A percentile compares a stretch with the other conserved stretches of the same genome.
These are phyloP conservation scores for Apistogramma diplotaenia DNA, from an alignment of 2,113 vertebrate species.

Conservation along the genomic window DNA sequence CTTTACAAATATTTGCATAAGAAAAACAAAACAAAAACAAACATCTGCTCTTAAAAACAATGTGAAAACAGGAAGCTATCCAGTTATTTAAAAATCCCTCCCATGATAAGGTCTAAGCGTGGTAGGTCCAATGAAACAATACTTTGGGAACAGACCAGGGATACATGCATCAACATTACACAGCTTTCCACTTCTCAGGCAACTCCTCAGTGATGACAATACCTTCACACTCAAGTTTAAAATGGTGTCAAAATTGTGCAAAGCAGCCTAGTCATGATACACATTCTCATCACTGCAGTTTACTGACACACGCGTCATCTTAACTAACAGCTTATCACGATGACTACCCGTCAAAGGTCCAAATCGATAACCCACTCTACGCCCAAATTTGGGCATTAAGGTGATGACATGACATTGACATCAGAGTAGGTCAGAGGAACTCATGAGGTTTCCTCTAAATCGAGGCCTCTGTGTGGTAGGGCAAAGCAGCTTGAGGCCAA, in stretches of 20 bases:
- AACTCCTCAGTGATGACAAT: neutral
- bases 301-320: slow-evolving; percentile 16
- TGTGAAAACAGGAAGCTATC: slow-evolving; percentile 53
- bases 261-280: slow-evolving; percentile 16
- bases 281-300: slow-evolving; percentile 24
- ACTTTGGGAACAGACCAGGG: slow-evolving; percentile 55
- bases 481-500: slow-evolving; percentile 58
- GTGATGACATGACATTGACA: slow-evolving; percentile 50
- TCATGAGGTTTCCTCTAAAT: slow-evolving; percentile 26
- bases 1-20: slow-evolving; percentile 77
- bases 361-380: neutral
- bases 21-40: slow-evolving; percentile 63
- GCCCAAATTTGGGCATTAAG: slow-evolving; percentile 18
- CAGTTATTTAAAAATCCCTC: slow-evolving; percentile 59
- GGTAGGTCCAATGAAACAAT: slow-evolving; percentile 68
- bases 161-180: slow-evolving; percentile 23
- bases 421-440: slow-evolving; percentile 52
- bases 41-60: slow-evolving; percentile 57
- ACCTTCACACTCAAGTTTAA: slow-evolving; percentile 3
- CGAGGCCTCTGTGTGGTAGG: slow-evolving; percentile 54
- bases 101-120: slow-evolving; percentile 46
- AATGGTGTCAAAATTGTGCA: slow-evolving; percentile 17
- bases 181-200: neutral
- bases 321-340: slow-evolving; percentile 6
- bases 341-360: slow-evolving; percentile 10